phyloP scores from a whole-genome alignment of 2,797 vertebrate species.

The Champsocephalus esox region DNA sequence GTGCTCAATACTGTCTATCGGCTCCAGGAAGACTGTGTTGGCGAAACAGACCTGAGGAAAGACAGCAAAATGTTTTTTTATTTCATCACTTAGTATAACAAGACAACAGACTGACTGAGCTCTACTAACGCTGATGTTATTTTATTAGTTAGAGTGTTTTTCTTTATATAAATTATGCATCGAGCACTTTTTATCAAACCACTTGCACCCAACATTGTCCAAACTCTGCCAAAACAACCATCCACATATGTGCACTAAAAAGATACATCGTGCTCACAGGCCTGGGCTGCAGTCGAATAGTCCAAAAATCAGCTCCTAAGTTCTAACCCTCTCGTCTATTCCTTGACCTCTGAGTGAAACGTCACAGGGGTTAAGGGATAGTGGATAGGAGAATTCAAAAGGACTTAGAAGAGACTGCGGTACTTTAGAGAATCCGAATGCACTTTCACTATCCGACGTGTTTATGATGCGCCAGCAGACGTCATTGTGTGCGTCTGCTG shows the following conservation, averaged over 20 bases:
- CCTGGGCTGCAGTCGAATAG: not conserved
- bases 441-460: too few species aligned
- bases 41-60: conserved; percentile 92
- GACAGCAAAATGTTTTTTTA: conserved; percentile 8
- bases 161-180: not conserved
- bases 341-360: too few species aligned
- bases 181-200: not conserved
- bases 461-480: too few species aligned
- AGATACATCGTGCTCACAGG: not conserved
- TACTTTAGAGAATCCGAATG: too few species aligned
- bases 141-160: not conserved
- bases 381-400: too few species aligned
- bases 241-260: not conserved
- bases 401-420: too few species aligned
- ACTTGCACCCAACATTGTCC: not conserved
- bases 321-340: too few species aligned
- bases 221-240: not conserved
- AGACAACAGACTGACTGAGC: not conserved
- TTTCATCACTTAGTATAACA: not conserved
- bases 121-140: not conserved
- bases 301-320: too few species aligned
- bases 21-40: conserved; percentile 99
- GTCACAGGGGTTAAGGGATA: too few species aligned
- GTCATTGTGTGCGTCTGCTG: too few species aligned
- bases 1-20: conserved; percentile 99